Base-by-base conservation (phyloP, 2,113 vertebrate species). In the Benitochromis conjunctus region DNA sequence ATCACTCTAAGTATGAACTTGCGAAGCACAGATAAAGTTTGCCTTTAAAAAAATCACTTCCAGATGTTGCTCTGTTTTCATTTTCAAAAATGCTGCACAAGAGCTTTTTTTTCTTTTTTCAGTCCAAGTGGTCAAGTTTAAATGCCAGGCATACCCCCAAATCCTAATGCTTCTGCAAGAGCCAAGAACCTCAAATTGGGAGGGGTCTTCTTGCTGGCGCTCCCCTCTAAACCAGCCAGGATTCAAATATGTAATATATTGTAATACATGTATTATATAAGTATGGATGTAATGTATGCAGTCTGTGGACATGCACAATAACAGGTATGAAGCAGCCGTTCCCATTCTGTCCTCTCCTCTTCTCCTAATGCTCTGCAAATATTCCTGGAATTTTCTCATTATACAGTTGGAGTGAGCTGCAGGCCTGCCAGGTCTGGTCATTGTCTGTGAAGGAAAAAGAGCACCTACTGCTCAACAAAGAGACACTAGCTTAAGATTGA, bases 371-470 rank as follows among this genome's bases (percentile, higher is more conserved):
- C 88, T 62, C 86, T 53, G 84, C 57, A 93, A 93, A 89, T 94
- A 94, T 96, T 90, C 79, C 78, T 92, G 93, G 92, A 94, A 95
- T 95, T 84, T 95, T 91, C 88, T 92, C 89, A 89, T 91, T 90
- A 86, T 84, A 64, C 85, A 88, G 85, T 69, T 79, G 80, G 85
- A 89, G 69, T 76, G 81, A 86, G 83, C 81, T 26, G 79, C 80
- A 24, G 89, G 86, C 80, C 85, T 62, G 41, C 46, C 85, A 83
- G 87, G 83, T 86, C 80, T 86, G 80, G 21, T 71, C 81, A 81
- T 80, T 85, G 79, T 88, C 84, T 78, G 57, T 77, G 36, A 16
- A 81, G 26, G 43, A 77, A 64, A 81, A 60, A 83, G 58, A 64
- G 18, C 7, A 26, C 2, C 31, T 43, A 13, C 64, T 78, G 14